Base-by-base conservation (phyloP, 2,888 invertebrate genomes). In the Atrina japonica region DNA sequence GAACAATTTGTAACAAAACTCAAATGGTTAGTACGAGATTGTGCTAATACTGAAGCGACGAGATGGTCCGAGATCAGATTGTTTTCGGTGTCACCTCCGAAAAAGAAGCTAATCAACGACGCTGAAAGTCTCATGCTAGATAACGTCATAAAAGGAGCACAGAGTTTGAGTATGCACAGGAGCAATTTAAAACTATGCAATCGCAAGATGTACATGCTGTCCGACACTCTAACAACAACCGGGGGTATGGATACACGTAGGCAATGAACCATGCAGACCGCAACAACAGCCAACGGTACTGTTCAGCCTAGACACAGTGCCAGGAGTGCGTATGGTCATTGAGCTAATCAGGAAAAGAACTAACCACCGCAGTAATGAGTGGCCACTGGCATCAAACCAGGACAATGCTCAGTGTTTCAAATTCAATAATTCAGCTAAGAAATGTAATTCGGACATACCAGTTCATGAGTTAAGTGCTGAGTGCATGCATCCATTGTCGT, bases 51-150 rank as follows among this genome's bases (percentile, higher is more conserved):
- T 29, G 25, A 43, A 52, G 6, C 16, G 59, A 68, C 21, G 64
- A 72, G 21, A 49, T 72, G 58, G 66, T 69, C 1, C 59, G 69
- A 14, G 69, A 73, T 43, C 14, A 61, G 7, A 73, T 69, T 7
- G 73, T 69, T 0, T 69, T 66, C n/a, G 56, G 50, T 2, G 29
- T 41, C 3, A n/a, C 40, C 1, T 60, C 47, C 21, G 52, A n/a
- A 18, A 69, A 66, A 50, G 16, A 60, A 61, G 6, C 59, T 69
- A 6, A 52, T 68, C 2, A 49, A 53, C 1, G 56, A 60, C 35
- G 66, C 65, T 0, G 60, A 60, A 18, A 56, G 50, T 1, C 40
- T 67, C 43, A 64, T 64, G 3, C 21, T 53, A 29, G 30, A 53
- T 3, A 71, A 71, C n/a, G 66, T 60, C 21, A 55, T 71, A 40